Evolutionary conservation across 1,140 invertebrate species (phyloP).

Genomic region (Littorina saxatilis): DNA sequence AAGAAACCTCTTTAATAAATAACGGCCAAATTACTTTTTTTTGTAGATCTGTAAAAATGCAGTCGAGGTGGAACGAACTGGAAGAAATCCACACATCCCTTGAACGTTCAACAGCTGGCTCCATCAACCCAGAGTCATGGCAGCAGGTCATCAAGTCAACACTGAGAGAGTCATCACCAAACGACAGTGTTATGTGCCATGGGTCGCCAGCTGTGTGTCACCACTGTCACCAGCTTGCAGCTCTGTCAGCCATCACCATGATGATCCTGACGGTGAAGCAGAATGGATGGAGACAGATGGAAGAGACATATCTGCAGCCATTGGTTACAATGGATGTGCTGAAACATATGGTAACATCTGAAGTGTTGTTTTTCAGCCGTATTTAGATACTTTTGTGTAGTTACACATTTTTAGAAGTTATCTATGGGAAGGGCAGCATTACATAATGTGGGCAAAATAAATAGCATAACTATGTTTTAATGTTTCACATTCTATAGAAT

Average conservation of each 20-base stretch:
- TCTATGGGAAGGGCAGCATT: too few species aligned
- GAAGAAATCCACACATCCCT: background rate
- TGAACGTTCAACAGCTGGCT: background rate
- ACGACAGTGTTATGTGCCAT: background rate
- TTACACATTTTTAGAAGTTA: too few species aligned
- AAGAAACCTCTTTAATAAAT: too few species aligned
- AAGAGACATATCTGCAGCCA: background rate
- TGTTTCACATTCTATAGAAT: too few species aligned
- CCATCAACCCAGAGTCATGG: background rate
- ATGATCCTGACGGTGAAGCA: background rate
- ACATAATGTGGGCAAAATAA: too few species aligned
- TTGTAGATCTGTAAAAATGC: background rate
- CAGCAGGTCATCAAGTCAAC: background rate
- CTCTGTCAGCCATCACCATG: constrained; percentile 2
- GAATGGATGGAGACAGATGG: background rate
- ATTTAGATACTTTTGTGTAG: too few species aligned
- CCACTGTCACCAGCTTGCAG: constrained; percentile 21
- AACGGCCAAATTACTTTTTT: too few species aligned
- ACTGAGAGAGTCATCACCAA: background rate
- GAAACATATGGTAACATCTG: constrained; percentile 7
- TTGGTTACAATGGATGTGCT: background rate
- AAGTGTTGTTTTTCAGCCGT: too few species aligned
- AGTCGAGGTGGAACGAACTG: background rate
- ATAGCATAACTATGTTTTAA: too few species aligned
- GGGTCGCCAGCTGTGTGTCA: background rate